These are phyloP conservation scores for Ornithoptera alexandrae DNA, from an alignment of 2,888 invertebrate species.

Conservation along the genomic window DNA sequence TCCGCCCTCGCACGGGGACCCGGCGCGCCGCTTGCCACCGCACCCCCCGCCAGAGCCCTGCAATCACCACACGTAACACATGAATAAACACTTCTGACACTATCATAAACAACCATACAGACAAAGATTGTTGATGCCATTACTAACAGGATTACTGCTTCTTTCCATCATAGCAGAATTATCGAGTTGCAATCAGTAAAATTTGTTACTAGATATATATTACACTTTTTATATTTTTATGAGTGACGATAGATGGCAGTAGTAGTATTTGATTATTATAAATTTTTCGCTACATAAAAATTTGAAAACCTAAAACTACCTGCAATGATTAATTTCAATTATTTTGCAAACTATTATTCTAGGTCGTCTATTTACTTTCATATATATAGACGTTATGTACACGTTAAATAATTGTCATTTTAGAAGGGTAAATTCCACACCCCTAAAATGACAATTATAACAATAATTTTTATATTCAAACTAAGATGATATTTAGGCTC, in stretches of 20 bases:
- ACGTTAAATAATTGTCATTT: too few species aligned
- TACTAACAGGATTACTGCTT: too few species aligned
- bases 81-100: background rate
- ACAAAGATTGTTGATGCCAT: too few species aligned
- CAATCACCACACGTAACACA: slow-evolving; percentile 39
- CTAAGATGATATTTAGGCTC: too few species aligned
- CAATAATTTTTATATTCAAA: too few species aligned
- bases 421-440: too few species aligned
- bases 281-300: background rate
- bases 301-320: too few species aligned
- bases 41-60: slow-evolving; percentile 78
- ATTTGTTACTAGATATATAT: background rate
- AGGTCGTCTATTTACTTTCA: background rate
- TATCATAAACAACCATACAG: background rate
- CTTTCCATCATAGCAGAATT: background rate
- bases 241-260: slow-evolving; percentile 20
- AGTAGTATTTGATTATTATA: background rate
- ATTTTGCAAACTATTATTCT: background rate
- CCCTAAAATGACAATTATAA: too few species aligned
- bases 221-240: background rate
- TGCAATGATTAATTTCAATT: too few species aligned
- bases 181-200: background rate
- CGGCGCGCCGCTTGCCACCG: slow-evolving; percentile 77
- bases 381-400: background rate
- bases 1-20: slow-evolving; percentile 74